phyloP scores from a whole-genome alignment of 2,888 invertebrate species.

The Acrocyrtus sp. region DNA sequence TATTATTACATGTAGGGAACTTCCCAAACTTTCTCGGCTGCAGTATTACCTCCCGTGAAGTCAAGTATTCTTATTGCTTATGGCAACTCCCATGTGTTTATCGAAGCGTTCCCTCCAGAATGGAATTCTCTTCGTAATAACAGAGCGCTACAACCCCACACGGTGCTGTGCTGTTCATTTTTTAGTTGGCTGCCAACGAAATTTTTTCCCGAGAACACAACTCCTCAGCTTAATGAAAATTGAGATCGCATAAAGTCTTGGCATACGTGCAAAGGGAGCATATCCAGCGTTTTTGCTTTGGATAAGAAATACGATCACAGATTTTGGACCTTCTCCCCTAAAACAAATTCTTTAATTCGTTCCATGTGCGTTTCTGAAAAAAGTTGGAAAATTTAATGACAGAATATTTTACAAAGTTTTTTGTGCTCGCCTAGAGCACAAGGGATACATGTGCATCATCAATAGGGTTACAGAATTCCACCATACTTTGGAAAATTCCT shows the following conservation, averaged over 20 bases:
- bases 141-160: background rate
- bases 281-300: too few species aligned
- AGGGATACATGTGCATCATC: too few species aligned
- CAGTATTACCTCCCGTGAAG: slow-evolving; percentile 12
- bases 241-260: too few species aligned
- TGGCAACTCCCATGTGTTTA: slow-evolving; percentile 22
- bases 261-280: too few species aligned
- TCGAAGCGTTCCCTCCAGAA: slow-evolving; percentile 9
- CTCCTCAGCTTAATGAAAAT: background rate
- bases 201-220: background rate
- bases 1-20: background rate
- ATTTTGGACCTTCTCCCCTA: too few species aligned
- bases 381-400: background rate
- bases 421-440: too few species aligned
- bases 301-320: too few species aligned
- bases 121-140: slow-evolving; percentile 18
- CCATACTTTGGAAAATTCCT: too few species aligned
- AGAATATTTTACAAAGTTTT: background rate
- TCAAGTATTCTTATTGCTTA: slow-evolving; percentile 25
- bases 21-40: background rate
- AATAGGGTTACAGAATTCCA: too few species aligned
- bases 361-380: background rate
- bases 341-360: background rate
- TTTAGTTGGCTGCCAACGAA: background rate
- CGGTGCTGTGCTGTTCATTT: too few species aligned